A percentile compares a stretch with the other conserved stretches of the same genome.
phyloP scores from a whole-genome alignment of 2,888 invertebrate species.

The Psylliodes chrysocephalus region DNA sequence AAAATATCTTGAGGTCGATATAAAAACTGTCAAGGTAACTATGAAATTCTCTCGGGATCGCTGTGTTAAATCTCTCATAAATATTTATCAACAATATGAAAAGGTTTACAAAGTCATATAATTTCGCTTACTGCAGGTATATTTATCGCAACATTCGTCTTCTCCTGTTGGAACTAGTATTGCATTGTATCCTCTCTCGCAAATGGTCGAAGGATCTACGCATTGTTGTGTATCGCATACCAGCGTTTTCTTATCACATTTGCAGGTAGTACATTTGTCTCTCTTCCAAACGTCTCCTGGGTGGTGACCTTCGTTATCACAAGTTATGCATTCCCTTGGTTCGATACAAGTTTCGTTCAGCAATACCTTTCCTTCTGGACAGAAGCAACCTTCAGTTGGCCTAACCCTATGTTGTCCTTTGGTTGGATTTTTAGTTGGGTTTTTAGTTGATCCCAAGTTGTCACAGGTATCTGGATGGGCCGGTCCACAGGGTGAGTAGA shows the following conservation, averaged over 20 bases:
- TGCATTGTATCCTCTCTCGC: constrained; percentile 69
- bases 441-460: constrained; percentile 63
- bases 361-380: constrained; percentile 78
- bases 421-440: constrained; percentile 25
- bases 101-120: too few relatives aligned
- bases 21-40: too few relatives aligned
- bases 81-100: too few relatives aligned
- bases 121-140: constrained; percentile 74
- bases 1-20: too few relatives aligned
- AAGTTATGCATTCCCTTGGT: constrained; percentile 74
- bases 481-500: constrained; percentile 69
- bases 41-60: too few relatives aligned
- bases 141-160: constrained; percentile 77
- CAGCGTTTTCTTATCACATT: constrained; percentile 72
- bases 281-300: constrained; percentile 75
- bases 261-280: constrained; percentile 79
- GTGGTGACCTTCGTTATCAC: constrained; percentile 78
- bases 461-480: constrained; percentile 76
- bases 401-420: constrained; percentile 38
- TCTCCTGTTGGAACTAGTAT: constrained; percentile 68
- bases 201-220: constrained; percentile 68
- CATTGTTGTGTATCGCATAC: constrained; percentile 73
- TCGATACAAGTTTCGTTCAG: constrained; percentile 79
- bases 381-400: constrained; percentile 85
- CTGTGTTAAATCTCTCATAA: too few relatives aligned